Evolutionary conservation across 2,797 vertebrate species (phyloP).

Genomic region (Semotilus atromaculatus): DNA sequence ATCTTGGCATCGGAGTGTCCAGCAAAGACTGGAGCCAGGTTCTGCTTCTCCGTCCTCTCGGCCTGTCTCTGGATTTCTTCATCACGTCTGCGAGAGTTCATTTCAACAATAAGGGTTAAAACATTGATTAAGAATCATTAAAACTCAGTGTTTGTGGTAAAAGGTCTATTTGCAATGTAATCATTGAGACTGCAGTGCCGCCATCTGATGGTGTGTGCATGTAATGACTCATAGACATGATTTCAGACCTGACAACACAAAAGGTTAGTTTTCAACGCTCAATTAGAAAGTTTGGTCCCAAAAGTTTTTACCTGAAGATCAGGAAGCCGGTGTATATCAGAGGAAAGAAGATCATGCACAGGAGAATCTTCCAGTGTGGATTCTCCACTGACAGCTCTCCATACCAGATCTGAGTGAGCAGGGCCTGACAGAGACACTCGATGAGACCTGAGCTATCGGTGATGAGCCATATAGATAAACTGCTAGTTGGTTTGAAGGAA

Average conservation of each 20-base stretch:
- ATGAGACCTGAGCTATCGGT: background rate
- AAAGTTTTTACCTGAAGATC: constrained; percentile 69
- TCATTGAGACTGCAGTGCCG: constrained; percentile 19
- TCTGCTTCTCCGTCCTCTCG: constrained; percentile 64
- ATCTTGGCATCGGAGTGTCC: constrained; percentile 40
- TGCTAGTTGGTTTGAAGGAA: background rate
- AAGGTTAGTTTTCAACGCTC: background rate
- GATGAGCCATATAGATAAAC: background rate
- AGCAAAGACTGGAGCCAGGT: constrained; percentile 64
- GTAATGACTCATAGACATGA: background rate
- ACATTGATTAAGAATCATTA: background rate
- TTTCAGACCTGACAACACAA: background rate
- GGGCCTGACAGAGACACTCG: constrained; percentile 75
- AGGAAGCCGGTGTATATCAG: constrained; percentile 85
- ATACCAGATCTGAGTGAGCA: constrained; percentile 96
- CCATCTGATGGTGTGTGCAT: constrained; percentile 24
- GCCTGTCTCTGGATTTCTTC: constrained; percentile 72
- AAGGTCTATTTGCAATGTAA: no score
- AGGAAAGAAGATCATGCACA: constrained; percentile 87
- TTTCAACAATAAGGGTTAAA: no score
- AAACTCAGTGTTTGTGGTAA: background rate
- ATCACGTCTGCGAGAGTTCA: constrained; percentile 66
- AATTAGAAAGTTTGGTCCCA: no score
- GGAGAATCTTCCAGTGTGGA: constrained; percentile 82
- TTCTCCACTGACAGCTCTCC: constrained; percentile 90